phyloP scores from a whole-genome alignment of 2,888 invertebrate species.

The Agrotis segetum region DNA sequence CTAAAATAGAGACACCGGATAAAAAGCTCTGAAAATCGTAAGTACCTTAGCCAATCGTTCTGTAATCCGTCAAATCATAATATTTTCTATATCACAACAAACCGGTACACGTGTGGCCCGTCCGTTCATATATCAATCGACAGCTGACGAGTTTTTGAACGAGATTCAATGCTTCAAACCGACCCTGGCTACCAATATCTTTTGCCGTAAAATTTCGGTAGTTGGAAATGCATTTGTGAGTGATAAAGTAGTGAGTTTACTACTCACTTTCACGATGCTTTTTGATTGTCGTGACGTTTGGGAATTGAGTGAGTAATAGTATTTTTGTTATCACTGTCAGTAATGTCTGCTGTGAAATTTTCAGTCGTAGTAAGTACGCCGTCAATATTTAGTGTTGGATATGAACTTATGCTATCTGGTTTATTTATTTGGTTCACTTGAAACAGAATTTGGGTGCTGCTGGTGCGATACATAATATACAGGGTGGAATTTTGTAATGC shows the following conservation, averaged over 20 bases:
- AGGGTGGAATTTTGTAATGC: no score
- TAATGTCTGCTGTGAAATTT: background rate
- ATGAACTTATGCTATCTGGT: conserved; percentile 1
- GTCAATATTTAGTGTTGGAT: conserved; percentile 10
- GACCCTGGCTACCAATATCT: conserved; percentile 55
- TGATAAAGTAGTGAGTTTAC: conserved; percentile 11
- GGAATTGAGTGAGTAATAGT: conserved; percentile 7
- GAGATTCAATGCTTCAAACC: conserved; percentile 79
- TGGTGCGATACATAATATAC: background rate
- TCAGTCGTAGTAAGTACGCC: background rate
- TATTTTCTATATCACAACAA: conserved; percentile 51
- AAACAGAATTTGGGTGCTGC: background rate
- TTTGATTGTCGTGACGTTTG: conserved; percentile 8
- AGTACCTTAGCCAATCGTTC: conserved; percentile 33
- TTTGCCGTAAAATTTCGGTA: conserved; percentile 53
- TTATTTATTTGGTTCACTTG: background rate
- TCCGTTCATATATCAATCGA: conserved; percentile 76
- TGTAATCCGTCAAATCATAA: conserved; percentile 50
- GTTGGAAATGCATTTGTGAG: conserved; percentile 62
- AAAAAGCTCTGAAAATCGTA: background rate
- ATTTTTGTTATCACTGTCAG: conserved; percentile 10
- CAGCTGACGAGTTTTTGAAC: conserved; percentile 82
- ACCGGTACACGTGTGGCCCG: conserved; percentile 22
- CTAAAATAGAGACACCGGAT: background rate
- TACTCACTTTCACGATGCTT: conserved; percentile 27